Evolutionary conservation across 2,797 vertebrate species (phyloP), one percentile per base, ranked within the genome.

Genomic region (Lutjanus argentimaculatus): DNA sequence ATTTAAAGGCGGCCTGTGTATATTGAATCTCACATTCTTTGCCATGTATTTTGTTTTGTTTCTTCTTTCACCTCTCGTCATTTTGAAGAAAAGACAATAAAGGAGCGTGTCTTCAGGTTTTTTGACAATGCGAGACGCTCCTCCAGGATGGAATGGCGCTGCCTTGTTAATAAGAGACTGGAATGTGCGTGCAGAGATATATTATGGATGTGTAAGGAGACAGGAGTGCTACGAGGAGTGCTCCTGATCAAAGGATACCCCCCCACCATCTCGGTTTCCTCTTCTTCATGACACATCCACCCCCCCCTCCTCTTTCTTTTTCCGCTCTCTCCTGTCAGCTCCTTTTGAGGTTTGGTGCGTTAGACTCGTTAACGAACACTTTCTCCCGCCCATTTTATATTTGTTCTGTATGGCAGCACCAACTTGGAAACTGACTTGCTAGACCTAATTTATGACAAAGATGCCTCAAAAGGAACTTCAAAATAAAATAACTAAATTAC

Each of bases 201-300:
- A 93, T 93, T 89, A 92, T 91, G 83, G 88, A 93, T 93, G 88
- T 82, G 85, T 74, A 78, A 84, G 85, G 87, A 88, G 88, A 94
- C 89, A 89, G 84, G 69, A 86, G 85, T 59, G 89, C 84, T 83
- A 86, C 62, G 55, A 89, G 84, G 59, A 87, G 89, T 30, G 75
- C 80, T 84, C 87, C 81, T 90, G 92, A 95, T 95, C 93, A 95
- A 95, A 96, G 92, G 76, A 80, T 65, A 66, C 66, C 45, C 80
- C 75, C 45, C 80, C 75, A 77, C 55, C 69, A 80, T 64, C 67
- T 67, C 68, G 42, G 74, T 53, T 79, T 79, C 72, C 82, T 79
- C 79, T 57, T 86, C 79, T 85, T 85, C 79, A 30, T 73, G 88
- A 85, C 87, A 88, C 78, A 46, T 56, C 78, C 68, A 25, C 17